phyloP scores from a whole-genome alignment of 2,113 vertebrate species.

The Chlamydotis undulata region DNA sequence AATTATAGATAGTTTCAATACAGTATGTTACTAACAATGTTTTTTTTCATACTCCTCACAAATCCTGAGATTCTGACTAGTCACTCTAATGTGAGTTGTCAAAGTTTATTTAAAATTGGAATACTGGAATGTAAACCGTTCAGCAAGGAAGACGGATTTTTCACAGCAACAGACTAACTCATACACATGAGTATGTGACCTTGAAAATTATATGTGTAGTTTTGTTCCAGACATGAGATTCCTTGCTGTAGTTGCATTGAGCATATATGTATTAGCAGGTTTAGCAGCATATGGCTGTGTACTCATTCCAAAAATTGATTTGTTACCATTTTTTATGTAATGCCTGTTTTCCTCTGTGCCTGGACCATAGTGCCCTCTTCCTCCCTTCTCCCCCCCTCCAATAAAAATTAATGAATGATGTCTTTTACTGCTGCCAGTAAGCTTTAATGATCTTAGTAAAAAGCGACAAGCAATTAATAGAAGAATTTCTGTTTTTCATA shows the following conservation, averaged over 20 bases:
- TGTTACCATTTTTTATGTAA: background rate
- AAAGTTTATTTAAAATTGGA: background rate
- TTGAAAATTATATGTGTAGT: background rate
- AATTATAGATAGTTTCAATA: background rate
- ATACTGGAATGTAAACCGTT: background rate
- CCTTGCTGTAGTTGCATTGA: background rate
- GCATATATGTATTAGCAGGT: background rate
- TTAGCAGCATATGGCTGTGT: background rate
- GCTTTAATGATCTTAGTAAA: background rate
- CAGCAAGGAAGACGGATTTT: background rate
- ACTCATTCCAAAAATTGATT: background rate
- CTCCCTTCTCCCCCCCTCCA: background rate
- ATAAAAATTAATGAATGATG: background rate
- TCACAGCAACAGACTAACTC: background rate
- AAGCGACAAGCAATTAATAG: background rate
- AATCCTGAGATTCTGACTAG: background rate
- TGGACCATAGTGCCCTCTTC: background rate
- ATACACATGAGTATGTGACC: background rate
- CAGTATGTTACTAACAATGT: background rate
- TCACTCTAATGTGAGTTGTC: background rate
- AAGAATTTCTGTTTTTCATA: background rate
- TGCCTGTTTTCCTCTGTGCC: background rate
- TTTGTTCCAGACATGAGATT: background rate
- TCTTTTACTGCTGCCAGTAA: background rate
- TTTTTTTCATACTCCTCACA: background rate